Conservation (phyloP, 2,113 vertebrate genomes). For the Nerophis ophidion region DNA sequence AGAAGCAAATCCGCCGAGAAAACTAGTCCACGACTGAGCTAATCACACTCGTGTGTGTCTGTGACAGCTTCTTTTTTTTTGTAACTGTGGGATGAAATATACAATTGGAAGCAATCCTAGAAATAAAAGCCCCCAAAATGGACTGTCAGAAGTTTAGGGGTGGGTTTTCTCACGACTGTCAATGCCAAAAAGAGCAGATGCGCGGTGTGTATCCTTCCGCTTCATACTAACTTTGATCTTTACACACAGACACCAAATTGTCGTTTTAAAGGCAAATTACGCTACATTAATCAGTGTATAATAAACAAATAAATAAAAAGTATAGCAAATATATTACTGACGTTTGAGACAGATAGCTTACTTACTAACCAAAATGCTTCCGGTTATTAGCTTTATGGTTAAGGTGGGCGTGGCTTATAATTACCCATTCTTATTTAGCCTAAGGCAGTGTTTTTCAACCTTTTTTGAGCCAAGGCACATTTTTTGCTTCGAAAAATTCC, state of each 20-base stretch:
- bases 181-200: slow-evolving; percentile 30
- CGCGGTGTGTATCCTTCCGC: slow-evolving; percentile 65
- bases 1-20: slow-evolving; percentile 64
- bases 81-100: slow-evolving; percentile 4
- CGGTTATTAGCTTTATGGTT: too few species aligned
- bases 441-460: too few species aligned
- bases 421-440: too few species aligned
- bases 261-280: too few species aligned
- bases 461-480: too few species aligned
- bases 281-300: too few species aligned
- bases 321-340: too few species aligned
- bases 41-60: background rate
- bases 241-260: background rate
- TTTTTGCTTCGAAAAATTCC: too few species aligned
- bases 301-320: too few species aligned
- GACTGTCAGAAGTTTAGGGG: background rate
- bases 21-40: slow-evolving; percentile 59
- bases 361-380: too few species aligned
- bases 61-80: background rate
- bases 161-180: slow-evolving; percentile 25
- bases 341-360: too few species aligned
- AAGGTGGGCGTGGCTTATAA: too few species aligned
- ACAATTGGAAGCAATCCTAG: background rate
- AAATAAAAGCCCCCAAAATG: background rate
- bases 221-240: background rate